Base-by-base conservation (phyloP, 1,140 invertebrate species). In the Drosophila pectinifera region DNA sequence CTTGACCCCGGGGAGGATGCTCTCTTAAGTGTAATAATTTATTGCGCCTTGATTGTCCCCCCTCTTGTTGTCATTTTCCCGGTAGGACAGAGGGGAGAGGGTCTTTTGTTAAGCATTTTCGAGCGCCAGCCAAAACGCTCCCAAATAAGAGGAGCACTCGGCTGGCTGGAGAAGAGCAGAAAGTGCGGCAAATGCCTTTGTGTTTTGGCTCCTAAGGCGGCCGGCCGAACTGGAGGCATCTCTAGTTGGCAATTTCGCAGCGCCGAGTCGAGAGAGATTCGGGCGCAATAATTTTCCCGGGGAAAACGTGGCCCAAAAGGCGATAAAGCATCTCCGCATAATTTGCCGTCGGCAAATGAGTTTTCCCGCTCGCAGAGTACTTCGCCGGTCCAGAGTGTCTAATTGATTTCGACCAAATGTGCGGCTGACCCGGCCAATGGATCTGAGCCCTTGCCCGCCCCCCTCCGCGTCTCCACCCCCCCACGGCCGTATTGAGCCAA, bases 211-310 rank as follows among this genome's bases (percentile, higher is more conserved):
- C 68, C 70, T 74, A 63, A 74, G 70, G 70, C 49, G 45, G 51
- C 58, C 57, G 49, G 22, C 69, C 24, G 31, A 68, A 45, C 49
- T 69, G 67, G 67, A 70, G 73, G 73, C 73, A 75, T 65, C 61
- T 64, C 73, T 75, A 75, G 73, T 75, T 75, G 73, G 72, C 61
- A 75, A 75, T 51, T 75, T 51, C 73, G 53, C 73, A 75, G 73
- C 73, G 73, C 46, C 59, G 73, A 57, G 73, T 74, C 72, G 72
- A 74, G 73, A 75, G 73, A 75, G 73, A 74, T 70, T 70, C 34
- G 42, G 70, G 67, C 67, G 67, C 72, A 64, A 64, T 62, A 55
- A 49, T 41, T 63, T 73, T 64, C 31, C 48, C 57, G 69, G 43
- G 36, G 48, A 34, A 73, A 72, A 28, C 48, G 54, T 73, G 70